Evolutionary conservation across 1,140 invertebrate genomes (phyloP).

Genomic region (Aleiodes sp.): DNA sequence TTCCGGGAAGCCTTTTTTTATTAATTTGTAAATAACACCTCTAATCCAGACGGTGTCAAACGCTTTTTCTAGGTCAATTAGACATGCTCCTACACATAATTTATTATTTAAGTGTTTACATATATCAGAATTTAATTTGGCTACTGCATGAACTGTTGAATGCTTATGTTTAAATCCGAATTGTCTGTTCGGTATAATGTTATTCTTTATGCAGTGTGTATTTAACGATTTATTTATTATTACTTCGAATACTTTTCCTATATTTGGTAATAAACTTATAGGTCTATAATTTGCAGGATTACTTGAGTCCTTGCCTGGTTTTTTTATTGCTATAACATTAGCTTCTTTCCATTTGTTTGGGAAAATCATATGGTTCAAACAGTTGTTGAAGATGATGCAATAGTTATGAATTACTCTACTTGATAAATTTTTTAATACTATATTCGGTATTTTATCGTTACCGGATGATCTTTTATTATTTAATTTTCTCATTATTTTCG

Average conservation of each 20-base stretch:
- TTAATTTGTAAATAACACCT: background rate
- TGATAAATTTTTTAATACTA: constrained; percentile 21
- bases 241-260: constrained; percentile 22
- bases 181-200: constrained; percentile 23
- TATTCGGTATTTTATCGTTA: constrained; percentile 20
- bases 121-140: constrained; percentile 14
- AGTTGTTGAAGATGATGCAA: constrained; percentile 30
- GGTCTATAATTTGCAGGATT: constrained; percentile 24
- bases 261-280: constrained; percentile 18
- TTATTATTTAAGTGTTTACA: background rate
- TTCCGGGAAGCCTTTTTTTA: background rate
- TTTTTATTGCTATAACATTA: constrained; percentile 6
- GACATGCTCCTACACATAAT: background rate
- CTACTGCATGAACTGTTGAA: constrained; percentile 19
- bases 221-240: constrained; percentile 16
- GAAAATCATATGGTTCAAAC: constrained; percentile 20
- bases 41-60: constrained; percentile 14
- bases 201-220: background rate
- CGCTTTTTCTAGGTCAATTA: constrained; percentile 15
- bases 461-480: constrained; percentile 26
- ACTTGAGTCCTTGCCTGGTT: background rate
- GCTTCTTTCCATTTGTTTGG: constrained; percentile 26
- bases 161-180: constrained; percentile 21
- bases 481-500: background rate
- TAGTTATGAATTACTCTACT: background rate